Conservation (phyloP, 2,888 invertebrate species). For the Patella ulyssiponensis region DNA sequence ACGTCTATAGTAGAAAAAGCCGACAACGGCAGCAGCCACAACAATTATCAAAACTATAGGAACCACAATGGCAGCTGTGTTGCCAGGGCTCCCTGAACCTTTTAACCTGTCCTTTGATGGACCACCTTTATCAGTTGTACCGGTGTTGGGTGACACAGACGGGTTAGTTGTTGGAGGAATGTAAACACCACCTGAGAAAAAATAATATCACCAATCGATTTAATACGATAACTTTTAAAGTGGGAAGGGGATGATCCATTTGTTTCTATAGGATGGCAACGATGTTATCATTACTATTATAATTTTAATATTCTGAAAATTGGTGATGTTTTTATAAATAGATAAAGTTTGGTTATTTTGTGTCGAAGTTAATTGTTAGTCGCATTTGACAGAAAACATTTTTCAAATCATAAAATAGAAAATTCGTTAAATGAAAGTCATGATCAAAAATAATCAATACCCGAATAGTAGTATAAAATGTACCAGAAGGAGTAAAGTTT, state of each 20-base stretch:
- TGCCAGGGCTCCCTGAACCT: not conserved
- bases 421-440: too few relatives aligned
- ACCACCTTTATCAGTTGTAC: not conserved
- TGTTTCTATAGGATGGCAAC: too few relatives aligned
- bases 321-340: too few relatives aligned
- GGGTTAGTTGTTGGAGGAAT: not conserved
- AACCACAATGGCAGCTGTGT: constrained; percentile 42
- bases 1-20: constrained; percentile 39
- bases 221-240: not conserved
- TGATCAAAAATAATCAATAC: too few relatives aligned
- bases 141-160: not conserved
- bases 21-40: constrained; percentile 41
- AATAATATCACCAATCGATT: not conserved
- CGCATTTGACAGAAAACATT: too few relatives aligned
- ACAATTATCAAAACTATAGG: constrained; percentile 48
- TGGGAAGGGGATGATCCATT: not conserved
- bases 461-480: too few relatives aligned
- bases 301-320: too few relatives aligned
- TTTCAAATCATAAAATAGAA: too few relatives aligned
- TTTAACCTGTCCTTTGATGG: not conserved
- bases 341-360: too few relatives aligned
- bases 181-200: not conserved
- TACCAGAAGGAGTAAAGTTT: too few relatives aligned
- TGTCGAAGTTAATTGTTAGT: too few relatives aligned
- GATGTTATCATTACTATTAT: too few relatives aligned